Evolutionary conservation across 1,140 invertebrate genomes (phyloP), one percentile per base, ranked within the genome.

Genomic region (Papilio xuthus): DNA sequence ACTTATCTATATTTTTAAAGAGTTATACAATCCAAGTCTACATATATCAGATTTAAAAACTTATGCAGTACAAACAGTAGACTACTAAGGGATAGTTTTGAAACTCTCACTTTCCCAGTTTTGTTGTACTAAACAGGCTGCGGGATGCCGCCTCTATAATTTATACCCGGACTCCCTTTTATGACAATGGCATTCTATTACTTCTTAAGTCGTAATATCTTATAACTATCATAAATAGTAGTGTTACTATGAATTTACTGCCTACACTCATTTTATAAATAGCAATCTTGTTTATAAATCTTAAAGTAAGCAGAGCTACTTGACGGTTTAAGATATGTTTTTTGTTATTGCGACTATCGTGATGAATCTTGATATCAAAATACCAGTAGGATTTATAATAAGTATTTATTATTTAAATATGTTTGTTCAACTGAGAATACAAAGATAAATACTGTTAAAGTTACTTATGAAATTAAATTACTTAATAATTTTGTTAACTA

Each of bases 141-240:
- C 53, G 53, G 56, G 53, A 76, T 56, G 74, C 32, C 56, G 32
- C 32, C 32, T n/a, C 4, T 63, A 63, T 76, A 76, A 76, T 76
- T 76, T 76, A 76, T 76, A 41, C 74, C 37, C 1, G 74, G 56
- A 13, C 53, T 76, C 74, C 74, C 74, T 76, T 76, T 76, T 76
- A 76, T 76, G 74, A 60, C 53, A 76, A 76, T 41, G 53, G 74
- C 37, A 63, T 76, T 76, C 74, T 76, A 76, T 76, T 63, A 76
- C 74, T 60, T 76, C 74, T 76, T 63, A 76, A 76, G 74, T 76
- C 74, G 74, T 76, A 76, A 63, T 76, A 63, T 32, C 53, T 76
- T 60, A 60, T 56, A 60, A 42, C 74, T 42, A 76, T 37, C 53
- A 76, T 76, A 76, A 76, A 76, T 76, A 76, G 37, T 42, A 60